Evolutionary conservation across 2,797 vertebrate species (phyloP).

Genomic region (Psittacula derbiana): DNA sequence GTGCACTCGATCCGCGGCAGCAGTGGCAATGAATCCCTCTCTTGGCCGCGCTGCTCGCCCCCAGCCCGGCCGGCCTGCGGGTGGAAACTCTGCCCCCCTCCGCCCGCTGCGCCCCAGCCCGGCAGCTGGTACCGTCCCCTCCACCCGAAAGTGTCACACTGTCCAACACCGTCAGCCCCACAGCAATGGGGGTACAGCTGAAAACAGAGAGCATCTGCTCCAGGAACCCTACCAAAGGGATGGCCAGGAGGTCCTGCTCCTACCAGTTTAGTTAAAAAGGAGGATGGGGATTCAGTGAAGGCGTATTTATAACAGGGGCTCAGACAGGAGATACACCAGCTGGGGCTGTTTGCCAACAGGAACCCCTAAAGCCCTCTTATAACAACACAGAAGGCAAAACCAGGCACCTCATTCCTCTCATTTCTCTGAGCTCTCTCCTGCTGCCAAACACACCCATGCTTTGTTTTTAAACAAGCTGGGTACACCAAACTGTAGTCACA

Average conservation of each 20-base stretch:
- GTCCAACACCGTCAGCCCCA: neutral
- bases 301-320: rapidly evolving
- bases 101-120: neutral
- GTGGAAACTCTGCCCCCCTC: too few species aligned
- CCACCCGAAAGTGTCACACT: rapidly evolving
- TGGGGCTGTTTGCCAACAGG: neutral
- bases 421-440: neutral
- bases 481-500: rapidly evolving
- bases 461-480: rapidly evolving
- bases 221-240: neutral
- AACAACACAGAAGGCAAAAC: neutral
- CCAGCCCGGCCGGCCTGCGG: rapidly evolving
- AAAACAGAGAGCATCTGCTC: neutral
- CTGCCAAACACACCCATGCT: neutral
- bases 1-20: rapidly evolving
- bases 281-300: rapidly evolving
- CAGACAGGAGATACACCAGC: neutral
- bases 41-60: neutral
- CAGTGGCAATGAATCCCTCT: too few species aligned
- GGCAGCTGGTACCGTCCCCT: neutral
- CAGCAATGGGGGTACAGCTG: rapidly evolving
- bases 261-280: rapidly evolving
- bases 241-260: rapidly evolving
- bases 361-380: rapidly evolving
- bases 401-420: neutral